A percentile compares a stretch with the other conserved stretches of the same genome.
phyloP scores from a whole-genome alignment of 2,888 invertebrate species.

The Cephalotes varians region DNA sequence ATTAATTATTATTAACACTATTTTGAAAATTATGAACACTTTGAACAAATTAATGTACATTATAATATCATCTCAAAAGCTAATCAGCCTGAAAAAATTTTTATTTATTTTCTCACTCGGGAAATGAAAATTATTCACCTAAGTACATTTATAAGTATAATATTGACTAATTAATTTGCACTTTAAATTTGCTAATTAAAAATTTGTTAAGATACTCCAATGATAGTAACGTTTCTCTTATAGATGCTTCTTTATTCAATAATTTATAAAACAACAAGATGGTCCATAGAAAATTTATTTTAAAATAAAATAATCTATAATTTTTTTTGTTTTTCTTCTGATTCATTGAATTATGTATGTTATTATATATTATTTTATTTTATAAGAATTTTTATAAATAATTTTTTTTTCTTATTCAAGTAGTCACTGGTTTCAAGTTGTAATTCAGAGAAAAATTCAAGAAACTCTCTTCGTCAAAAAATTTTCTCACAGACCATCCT shows the following conservation, averaged over 20 bases:
- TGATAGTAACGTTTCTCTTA: slow-evolving; percentile 1
- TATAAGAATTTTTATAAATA: not conserved
- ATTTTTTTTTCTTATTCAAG: not conserved
- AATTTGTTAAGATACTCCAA: not conserved
- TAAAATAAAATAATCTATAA: slow-evolving; percentile 24
- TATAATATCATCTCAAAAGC: slow-evolving; percentile 4
- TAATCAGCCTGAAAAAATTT: not conserved
- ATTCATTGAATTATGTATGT: not conserved
- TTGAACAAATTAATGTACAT: not conserved
- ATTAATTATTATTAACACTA: slow-evolving; percentile 20
- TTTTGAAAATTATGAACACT: not conserved
- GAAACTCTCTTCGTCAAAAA: not conserved
- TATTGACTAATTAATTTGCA: slow-evolving; percentile 31
- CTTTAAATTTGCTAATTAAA: slow-evolving; percentile 30
- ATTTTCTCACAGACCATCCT: slow-evolving; percentile 20
- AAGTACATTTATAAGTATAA: slow-evolving; percentile 57
- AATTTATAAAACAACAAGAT: not conserved
- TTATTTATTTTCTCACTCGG: slow-evolving; percentile 22
- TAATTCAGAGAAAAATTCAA: not conserved
- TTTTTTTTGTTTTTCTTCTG: slow-evolving; percentile 5
- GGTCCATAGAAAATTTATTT: not conserved
- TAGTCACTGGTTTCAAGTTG: not conserved
- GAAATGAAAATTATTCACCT: slow-evolving; percentile 49
- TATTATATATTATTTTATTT: not conserved
- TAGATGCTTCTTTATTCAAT: not conserved